Evolutionary conservation across 1,140 invertebrate genomes (phyloP).

Genomic region (Eupristina koningsbergeri): DNA sequence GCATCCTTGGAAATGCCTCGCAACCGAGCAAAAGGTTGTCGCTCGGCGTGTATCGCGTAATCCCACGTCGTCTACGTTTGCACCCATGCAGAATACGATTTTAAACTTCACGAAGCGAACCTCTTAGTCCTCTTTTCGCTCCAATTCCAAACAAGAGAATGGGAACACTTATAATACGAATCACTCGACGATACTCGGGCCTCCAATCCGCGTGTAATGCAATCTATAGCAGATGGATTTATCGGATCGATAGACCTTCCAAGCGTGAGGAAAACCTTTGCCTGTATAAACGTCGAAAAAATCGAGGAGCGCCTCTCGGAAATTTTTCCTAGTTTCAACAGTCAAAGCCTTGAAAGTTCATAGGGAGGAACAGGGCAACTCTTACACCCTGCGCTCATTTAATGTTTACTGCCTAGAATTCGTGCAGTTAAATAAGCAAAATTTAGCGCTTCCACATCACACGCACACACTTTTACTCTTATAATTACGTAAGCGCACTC

Average conservation of each 20-base stretch:
- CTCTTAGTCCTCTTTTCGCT: not conserved
- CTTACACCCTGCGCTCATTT: not conserved
- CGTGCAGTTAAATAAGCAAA: not conserved
- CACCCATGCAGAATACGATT: conserved; percentile 28
- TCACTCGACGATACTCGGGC: not conserved
- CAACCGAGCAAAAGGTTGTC: not conserved
- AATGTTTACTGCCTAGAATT: no score
- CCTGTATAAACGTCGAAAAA: no score
- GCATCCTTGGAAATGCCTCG: not conserved
- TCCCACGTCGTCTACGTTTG: not conserved
- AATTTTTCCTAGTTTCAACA: not conserved
- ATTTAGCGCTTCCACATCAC: not conserved
- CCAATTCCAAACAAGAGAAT: not conserved
- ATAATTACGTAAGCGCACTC: not conserved
- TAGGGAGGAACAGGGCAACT: not conserved
- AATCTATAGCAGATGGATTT: not conserved
- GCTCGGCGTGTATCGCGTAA: not conserved
- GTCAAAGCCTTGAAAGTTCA: not conserved
- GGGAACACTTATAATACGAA: conserved; percentile 16
- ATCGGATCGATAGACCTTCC: no score
- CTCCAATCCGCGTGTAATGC: not conserved
- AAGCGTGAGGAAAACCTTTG: no score
- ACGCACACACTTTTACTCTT: not conserved
- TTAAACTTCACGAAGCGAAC: conserved; percentile 29
- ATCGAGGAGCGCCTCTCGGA: no score